Evolutionary conservation across 2,113 vertebrate genomes (phyloP), one percentile per base, ranked within the genome.

Genomic region (Cynocephalus volans): DNA sequence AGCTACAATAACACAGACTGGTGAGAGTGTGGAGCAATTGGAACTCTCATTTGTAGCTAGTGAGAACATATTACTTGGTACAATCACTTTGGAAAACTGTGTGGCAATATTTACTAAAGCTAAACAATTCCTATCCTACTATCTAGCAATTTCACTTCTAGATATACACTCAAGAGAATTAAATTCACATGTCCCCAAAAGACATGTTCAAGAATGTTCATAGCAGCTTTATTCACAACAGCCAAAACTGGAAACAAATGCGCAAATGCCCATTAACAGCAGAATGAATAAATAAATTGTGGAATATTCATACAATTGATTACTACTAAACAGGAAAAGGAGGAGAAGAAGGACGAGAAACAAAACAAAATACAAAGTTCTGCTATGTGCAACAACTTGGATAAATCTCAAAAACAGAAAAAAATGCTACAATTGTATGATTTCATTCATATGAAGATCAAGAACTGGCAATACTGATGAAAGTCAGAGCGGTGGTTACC

Each of bases 81-180:
- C 33, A 67, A 75, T 88, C 33, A 82, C 56, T 77, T 77, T 41
- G 64, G 54, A 79, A 95, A 95, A 81, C 3, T 86, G 73, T 69
- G 67, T 23, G 41, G 85, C 67, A 75, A 69, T 45, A 64, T 7
- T 64, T 89, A 93, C 23, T 64, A 93, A 93, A 87, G 64, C 50
- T 62, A 86, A 94, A 76, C 23, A 76, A 89, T 67, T 48, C 52
- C 64, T 92, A 81, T 18, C 67, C 65, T 90, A 58, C 67, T 75
- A 62, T 48, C 64, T 41, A 87, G 50, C 45, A 96, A 60, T 92
- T 97, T 93, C n/a, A 96, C 64, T 93, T 86, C 48, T 36, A 85
- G 72, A 54, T 76, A 54, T 5, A 70, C 62, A 84, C 56, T n/a
- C 64, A 64, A 75, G 73, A 93, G 48, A 97, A 96, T 64, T 62